phyloP scores from a whole-genome alignment of 2,888 invertebrate genomes.

The Rhingia rostrata region DNA sequence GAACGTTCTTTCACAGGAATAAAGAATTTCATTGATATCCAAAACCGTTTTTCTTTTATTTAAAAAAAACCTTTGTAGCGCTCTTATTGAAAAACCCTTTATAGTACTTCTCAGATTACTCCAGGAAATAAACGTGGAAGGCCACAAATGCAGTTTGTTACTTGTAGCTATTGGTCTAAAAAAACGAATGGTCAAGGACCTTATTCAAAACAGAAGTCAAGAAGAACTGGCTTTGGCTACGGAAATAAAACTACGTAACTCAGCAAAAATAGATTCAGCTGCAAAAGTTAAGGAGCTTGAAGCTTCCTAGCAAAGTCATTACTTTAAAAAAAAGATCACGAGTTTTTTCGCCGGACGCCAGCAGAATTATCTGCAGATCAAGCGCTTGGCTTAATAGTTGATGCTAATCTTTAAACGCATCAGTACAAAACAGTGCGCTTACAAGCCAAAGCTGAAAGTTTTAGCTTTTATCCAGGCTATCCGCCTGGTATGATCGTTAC shows the following conservation, averaged over 20 bases:
- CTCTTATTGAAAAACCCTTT: too few species aligned
- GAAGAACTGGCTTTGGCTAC: slow-evolving; percentile 25
- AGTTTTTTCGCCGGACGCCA: slow-evolving; percentile 15
- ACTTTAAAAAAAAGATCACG: slow-evolving; percentile 17
- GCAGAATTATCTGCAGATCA: slow-evolving; percentile 30
- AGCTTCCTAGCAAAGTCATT: slow-evolving; percentile 17
- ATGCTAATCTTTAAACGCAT: slow-evolving; percentile 13
- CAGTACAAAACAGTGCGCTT: slow-evolving; percentile 17
- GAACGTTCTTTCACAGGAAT: too few species aligned
- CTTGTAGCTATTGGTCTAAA: slow-evolving; percentile 11
- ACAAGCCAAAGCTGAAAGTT: slow-evolving; percentile 16
- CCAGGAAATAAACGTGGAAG: slow-evolving; percentile 10
- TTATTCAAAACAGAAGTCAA: slow-evolving; percentile 28
- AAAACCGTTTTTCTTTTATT: too few species aligned
- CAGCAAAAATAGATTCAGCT: slow-evolving; percentile 9
- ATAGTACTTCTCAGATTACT: slow-evolving; percentile 20
- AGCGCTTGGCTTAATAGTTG: slow-evolving; percentile 7
- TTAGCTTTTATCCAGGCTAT: slow-evolving; percentile 15
- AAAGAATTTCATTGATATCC: too few species aligned
- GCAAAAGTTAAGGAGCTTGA: slow-evolving; percentile 6
- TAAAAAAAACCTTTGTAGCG: too few species aligned
- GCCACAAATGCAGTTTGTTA: slow-evolving; percentile 13
- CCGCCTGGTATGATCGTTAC: slow-evolving; percentile 14
- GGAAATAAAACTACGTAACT: slow-evolving; percentile 24
- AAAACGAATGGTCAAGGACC: slow-evolving; percentile 13